These are phyloP conservation scores for Apotomis turbidana DNA, from an alignment of 2,888 invertebrate species.

Conservation along the genomic window DNA sequence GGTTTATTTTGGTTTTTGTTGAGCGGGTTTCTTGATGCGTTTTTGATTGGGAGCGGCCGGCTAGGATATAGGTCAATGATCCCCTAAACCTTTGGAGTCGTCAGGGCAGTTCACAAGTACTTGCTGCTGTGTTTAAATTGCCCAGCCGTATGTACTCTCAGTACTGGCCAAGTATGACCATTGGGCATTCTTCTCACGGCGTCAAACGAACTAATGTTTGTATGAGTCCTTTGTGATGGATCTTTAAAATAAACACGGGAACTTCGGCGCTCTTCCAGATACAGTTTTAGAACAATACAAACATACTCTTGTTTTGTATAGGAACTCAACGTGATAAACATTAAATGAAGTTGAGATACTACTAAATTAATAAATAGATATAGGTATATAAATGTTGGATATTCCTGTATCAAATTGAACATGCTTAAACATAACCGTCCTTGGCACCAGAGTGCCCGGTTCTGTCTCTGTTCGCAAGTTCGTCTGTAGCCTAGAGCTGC, in stretches of 20 bases:
- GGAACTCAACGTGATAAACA: not conserved
- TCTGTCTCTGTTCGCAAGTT: too few relatives aligned
- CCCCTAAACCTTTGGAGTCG: conserved; percentile 82
- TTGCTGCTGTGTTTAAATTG: conserved; percentile 82
- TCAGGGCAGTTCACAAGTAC: conserved; percentile 80
- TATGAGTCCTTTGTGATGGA: conserved; percentile 34
- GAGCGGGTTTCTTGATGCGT: conserved; percentile 64
- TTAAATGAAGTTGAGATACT: not conserved
- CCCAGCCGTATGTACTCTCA: conserved; percentile 78
- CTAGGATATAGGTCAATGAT: conserved; percentile 84
- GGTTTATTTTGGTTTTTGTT: conserved; percentile 70
- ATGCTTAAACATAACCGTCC: too few relatives aligned
- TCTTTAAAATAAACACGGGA: conserved; percentile 31
- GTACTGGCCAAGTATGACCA: conserved; percentile 51
- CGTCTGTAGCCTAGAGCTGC: too few relatives aligned
- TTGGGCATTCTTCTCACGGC: conserved; percentile 13
- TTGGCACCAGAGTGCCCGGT: too few relatives aligned
- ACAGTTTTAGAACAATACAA: conserved; percentile 16
- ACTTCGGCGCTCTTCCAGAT: conserved; percentile 20
- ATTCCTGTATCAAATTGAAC: too few relatives aligned
- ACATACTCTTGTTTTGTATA: not conserved
- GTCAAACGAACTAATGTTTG: conserved; percentile 37
- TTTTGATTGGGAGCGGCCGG: conserved; percentile 61
- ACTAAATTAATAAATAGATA: too few relatives aligned
- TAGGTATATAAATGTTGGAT: too few relatives aligned